Conservation (phyloP, 2,797 vertebrate genomes). For the Selene dorsalis region DNA sequence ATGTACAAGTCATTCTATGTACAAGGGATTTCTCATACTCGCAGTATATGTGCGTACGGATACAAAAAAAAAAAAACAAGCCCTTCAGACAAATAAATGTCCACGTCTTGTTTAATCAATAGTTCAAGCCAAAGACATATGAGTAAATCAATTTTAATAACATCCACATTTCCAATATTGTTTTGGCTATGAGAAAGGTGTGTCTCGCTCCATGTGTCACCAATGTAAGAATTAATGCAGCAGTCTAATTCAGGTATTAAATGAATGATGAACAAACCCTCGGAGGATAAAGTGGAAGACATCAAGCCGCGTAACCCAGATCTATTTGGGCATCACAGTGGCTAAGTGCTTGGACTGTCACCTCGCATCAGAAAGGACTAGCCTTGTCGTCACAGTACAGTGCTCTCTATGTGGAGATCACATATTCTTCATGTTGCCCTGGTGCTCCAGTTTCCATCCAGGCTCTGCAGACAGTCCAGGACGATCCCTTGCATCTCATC, state of each 20-base stretch:
- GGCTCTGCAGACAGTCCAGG: slow-evolving; percentile 13
- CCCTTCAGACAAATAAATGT: slow-evolving; percentile 18
- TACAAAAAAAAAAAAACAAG: background rate
- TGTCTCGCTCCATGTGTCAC: background rate
- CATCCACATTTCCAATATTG: slow-evolving; percentile 23
- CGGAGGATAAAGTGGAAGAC: slow-evolving; percentile 46
- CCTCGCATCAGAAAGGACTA: slow-evolving; percentile 61
- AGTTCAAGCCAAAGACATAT: slow-evolving; percentile 5
- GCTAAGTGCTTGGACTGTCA: slow-evolving; percentile 72
- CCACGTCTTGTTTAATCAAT: slow-evolving; percentile 19
- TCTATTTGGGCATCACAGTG: slow-evolving; percentile 44
- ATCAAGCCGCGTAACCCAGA: slow-evolving; percentile 49
- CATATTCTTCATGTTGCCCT: slow-evolving; percentile 38
- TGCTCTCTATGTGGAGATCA: slow-evolving; percentile 42
- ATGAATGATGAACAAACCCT: slow-evolving; percentile 44
- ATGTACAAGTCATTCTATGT: slow-evolving; percentile 35
- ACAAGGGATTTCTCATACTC: slow-evolving; percentile 20
- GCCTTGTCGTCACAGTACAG: slow-evolving; percentile 9
- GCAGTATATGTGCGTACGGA: slow-evolving; percentile 8
- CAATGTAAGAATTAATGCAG: slow-evolving; percentile 2
- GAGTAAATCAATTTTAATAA: slow-evolving; percentile 35
- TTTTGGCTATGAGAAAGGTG: background rate
- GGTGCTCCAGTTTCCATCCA: slow-evolving; percentile 25
- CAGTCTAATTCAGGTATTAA: slow-evolving; percentile 42
- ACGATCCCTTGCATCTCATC: background rate